Conservation (phyloP, 2,888 invertebrate genomes). For the Cloeon dipterum region DNA sequence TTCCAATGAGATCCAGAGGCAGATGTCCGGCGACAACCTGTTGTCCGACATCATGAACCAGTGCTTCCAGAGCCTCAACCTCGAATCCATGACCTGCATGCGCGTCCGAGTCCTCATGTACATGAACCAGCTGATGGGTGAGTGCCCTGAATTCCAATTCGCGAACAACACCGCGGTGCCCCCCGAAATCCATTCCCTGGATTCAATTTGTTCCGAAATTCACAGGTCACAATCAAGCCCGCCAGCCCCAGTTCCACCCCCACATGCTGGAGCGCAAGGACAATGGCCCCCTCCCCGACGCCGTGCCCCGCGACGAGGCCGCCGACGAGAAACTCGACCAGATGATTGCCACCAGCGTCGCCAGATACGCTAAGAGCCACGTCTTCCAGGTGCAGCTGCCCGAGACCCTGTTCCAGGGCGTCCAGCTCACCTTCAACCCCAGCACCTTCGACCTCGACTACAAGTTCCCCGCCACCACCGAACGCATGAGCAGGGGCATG, state of each 20-base stretch:
- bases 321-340: slow-evolving; percentile 41
- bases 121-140: slow-evolving; percentile 25
- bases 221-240: neutral
- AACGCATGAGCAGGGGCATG: neutral
- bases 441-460: slow-evolving; percentile 20
- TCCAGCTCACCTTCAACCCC: slow-evolving; percentile 20
- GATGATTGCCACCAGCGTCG: slow-evolving; percentile 47
- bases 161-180: too few species aligned
- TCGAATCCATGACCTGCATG: slow-evolving; percentile 43
- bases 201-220: too few species aligned
- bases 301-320: slow-evolving; percentile 10
- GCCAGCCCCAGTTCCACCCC: neutral
- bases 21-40: slow-evolving; percentile 36
- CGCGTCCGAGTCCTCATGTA: slow-evolving; percentile 54
- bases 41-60: slow-evolving; percentile 30
- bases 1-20: neutral
- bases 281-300: neutral
- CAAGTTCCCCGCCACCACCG: slow-evolving; percentile 14
- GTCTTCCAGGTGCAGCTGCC: slow-evolving; percentile 51
- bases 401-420: slow-evolving; percentile 40
- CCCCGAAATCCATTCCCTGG: too few species aligned
- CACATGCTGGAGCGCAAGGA: neutral
- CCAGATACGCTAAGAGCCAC: slow-evolving; percentile 45
- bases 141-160: too few species aligned
- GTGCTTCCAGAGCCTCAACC: slow-evolving; percentile 46